Base-by-base conservation (phyloP, 2,888 invertebrate species). In the Lycophotia porphyrea region DNA sequence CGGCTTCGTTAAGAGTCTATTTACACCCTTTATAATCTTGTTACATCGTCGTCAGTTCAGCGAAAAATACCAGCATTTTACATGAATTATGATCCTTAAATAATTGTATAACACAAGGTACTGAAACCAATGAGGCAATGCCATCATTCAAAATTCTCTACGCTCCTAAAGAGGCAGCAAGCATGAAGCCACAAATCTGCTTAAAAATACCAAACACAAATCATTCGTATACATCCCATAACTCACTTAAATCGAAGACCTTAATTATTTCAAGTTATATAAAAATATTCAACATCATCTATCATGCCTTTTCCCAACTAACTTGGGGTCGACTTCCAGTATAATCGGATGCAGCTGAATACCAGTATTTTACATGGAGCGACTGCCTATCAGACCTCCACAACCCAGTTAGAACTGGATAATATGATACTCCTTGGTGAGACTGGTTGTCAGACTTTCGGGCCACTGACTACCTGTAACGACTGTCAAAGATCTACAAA, bases 71-170 rank as follows among this genome's bases (percentile, higher is more conserved):
- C 44, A 21, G 18, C 18, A 55, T 58, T 31, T 18, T 8, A 36
- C 36, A 42, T 21, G 5, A 63, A 21, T 34, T 8, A 72, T 67
- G 27, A 18, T 49, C 64, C 49, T 39, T 65, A 58, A 44, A 69
- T 24, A 15, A 36, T 39, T 36, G 24, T 24, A 9, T 3, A 24
- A 36, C 2, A 39, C 36, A 69, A 61, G 49, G 31, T 39, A 34
- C 15, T 24, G 24, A 2, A 34, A 18, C 8, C 1, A 60, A 74
- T 39, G 18, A 34, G 5, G 21, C 31, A 42, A 13, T 7, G 18
- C 0, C 42, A 65, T 78, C 8, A 69, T 44, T 78, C 34, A 72
- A 11, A 13, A 79, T 79, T 69, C 4, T 52, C 1, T n/a, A 78
- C 78, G 72, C 58, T 36, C 67, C 78, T 15, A 60, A 69, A 27